Conservation (phyloP, 2,797 vertebrate species). For the Hafferia zeledoni region DNA sequence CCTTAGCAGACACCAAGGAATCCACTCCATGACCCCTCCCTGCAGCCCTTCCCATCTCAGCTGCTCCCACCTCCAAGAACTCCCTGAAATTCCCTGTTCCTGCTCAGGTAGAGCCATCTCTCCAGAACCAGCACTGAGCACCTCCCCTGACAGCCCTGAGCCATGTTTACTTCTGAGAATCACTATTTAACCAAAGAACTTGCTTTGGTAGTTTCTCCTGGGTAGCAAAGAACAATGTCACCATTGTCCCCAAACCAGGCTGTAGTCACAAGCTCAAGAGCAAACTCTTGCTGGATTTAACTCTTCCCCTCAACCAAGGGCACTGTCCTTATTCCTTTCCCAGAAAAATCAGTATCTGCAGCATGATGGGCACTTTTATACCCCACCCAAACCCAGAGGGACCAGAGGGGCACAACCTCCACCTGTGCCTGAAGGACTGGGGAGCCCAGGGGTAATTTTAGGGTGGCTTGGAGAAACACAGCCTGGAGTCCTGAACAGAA, state of each 20-base stretch:
- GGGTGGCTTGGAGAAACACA: neutral
- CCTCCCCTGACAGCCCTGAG: neutral
- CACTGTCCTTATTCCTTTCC: neutral
- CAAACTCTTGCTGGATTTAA: neutral
- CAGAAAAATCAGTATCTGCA: neutral
- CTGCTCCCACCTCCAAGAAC: neutral
- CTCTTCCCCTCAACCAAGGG: neutral
- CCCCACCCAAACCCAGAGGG: neutral
- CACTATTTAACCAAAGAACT: neutral
- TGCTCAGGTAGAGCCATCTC: neutral
- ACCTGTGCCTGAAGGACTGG: fast-evolving
- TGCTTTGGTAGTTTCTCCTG: neutral
- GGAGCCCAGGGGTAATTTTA: neutral
- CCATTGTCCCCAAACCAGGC: slow-evolving; percentile 2
- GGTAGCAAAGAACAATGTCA: slow-evolving; percentile 1
- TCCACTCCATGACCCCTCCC: neutral
- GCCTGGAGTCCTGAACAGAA: neutral
- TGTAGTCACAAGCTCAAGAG: neutral
- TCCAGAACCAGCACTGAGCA: neutral
- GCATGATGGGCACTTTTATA: fast-evolving
- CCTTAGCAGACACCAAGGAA: neutral
- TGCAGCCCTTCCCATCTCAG: neutral
- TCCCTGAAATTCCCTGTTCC: neutral
- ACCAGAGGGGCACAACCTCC: neutral
- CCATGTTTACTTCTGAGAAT: neutral